Evolutionary conservation across 35 echinoderm and acorn worm species (phyloP).

Genomic region (Lytechinus pictus): DNA sequence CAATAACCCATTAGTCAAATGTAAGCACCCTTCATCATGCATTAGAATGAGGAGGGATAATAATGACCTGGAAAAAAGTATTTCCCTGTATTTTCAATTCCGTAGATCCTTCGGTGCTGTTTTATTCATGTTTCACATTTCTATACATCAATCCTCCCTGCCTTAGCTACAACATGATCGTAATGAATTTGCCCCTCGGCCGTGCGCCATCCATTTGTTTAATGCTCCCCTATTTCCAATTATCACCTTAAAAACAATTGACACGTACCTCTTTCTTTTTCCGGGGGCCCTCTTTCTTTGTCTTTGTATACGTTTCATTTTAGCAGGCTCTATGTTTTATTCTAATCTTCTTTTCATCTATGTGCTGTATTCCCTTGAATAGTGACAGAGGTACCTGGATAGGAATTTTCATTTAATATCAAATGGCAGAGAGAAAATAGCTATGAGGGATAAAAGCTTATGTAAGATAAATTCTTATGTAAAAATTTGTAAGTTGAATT

Average conservation of each 20-base stretch:
- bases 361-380: neutral
- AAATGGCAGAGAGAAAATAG: neutral
- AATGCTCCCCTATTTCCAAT: conserved; percentile 3
- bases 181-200: neutral
- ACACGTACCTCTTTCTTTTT: neutral
- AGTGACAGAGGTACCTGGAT: neutral
- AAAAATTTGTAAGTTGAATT: no score
- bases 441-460: neutral
- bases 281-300: neutral
- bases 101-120: neutral
- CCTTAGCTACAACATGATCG: neutral
- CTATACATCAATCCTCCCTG: neutral
- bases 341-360: neutral
- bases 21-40: neutral
- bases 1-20: neutral
- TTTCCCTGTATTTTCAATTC: neutral
- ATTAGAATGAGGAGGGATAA: neutral
- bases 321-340: neutral
- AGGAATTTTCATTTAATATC: neutral
- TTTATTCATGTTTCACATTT: neutral
- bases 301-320: neutral
- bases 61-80: conserved; percentile 1
- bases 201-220: neutral
- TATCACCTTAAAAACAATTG: conserved; percentile 20
- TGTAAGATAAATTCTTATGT: conserved; percentile 1